Evolutionary conservation across 2,113 vertebrate genomes (phyloP), one percentile per base, ranked within the genome.

Genomic region (Toxotes chatareus): DNA sequence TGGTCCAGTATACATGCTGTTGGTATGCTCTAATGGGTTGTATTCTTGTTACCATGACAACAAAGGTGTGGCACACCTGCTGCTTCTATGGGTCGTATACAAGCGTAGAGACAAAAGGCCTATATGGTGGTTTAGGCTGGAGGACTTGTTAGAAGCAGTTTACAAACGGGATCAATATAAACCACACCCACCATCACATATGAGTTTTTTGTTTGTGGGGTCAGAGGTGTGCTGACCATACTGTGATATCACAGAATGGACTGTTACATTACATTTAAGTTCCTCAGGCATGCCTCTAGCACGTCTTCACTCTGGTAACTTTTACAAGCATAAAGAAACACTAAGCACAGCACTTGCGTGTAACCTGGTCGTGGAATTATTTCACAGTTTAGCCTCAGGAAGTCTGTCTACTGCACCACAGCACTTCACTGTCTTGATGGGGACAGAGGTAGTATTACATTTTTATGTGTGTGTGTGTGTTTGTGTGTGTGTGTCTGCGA

Each of bases 341-440:
- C 23, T 69, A 16, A 46, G 32, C 66, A 60, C 38, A 74, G 57
- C 34, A 34, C 21, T 53, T 36, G 47, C 31, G 55, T 56, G 9
- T 74, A 76, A 71, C 73, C 42, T 72, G 42, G 34, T 78, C 47
- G 55, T 17, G 55, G 19, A 40, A 62, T 66, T 34, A 72, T 60
- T 53, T 83, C 34, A 23, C 17, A 51, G 73, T 65, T 36, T 19
- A 72, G 67, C 74, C 68, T 66, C 5, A 4, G 61, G 67, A 32
- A 65, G 46, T 56, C 21, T 56, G 57, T 23, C 17, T 32, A 31
- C 36, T 53, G 55, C 49, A 12, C 31, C 16, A 49, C 36, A 32
- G 27, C 21, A 73, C 51, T 59, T 76, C 5, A 66, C 68, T 67
- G 55, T 34, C 44, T 69, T 80, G 61, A 73, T 47, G 57, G 64